Percentiles rank a stretch among this genome's conserved stretches.
These are phyloP conservation scores for Drosophila ananassae DNA, from an alignment of 1,140 invertebrate genomes.

Conservation along the genomic window DNA sequence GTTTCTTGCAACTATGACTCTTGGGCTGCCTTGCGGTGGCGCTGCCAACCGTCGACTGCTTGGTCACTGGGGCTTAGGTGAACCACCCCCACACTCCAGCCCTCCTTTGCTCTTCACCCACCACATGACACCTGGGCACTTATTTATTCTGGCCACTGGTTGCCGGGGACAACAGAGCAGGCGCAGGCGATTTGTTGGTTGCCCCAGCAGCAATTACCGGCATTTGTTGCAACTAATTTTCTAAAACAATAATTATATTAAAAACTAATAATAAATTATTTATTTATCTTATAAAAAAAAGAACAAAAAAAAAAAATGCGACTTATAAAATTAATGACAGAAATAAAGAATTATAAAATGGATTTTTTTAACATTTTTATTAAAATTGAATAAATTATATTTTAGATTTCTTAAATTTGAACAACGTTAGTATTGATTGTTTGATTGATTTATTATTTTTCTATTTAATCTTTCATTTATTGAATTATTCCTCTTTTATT, in stretches of 20 bases:
- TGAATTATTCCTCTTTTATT: background rate
- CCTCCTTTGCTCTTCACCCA: background rate
- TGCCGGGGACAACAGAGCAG: conserved; percentile 67
- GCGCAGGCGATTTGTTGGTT: conserved; percentile 67
- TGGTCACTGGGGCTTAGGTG: conserved; percentile 14
- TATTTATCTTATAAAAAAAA: background rate
- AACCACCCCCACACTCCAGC: conserved; percentile 5
- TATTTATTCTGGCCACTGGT: conserved; percentile 54
- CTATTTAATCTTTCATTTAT: too few relatives aligned
- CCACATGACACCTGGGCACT: conserved; percentile 21
- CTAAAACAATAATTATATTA: background rate
- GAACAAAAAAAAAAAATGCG: background rate
- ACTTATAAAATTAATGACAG: too few relatives aligned
- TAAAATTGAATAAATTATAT: too few relatives aligned
- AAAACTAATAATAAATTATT: background rate
- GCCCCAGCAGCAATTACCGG: conserved; percentile 24
- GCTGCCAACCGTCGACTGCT: conserved; percentile 48
- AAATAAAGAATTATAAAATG: too few relatives aligned
- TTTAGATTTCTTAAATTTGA: too few relatives aligned
- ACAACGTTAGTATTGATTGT: too few relatives aligned
- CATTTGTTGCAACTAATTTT: conserved; percentile 33
- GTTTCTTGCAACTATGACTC: conserved; percentile 34
- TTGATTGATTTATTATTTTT: background rate
- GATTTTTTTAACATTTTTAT: too few relatives aligned
- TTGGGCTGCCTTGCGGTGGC: conserved; percentile 47